A percentile compares a stretch with the other conserved stretches of the same genome.
Evolutionary conservation across 2,888 invertebrate species (phyloP).

Genomic region (Corythucha ciliata): DNA sequence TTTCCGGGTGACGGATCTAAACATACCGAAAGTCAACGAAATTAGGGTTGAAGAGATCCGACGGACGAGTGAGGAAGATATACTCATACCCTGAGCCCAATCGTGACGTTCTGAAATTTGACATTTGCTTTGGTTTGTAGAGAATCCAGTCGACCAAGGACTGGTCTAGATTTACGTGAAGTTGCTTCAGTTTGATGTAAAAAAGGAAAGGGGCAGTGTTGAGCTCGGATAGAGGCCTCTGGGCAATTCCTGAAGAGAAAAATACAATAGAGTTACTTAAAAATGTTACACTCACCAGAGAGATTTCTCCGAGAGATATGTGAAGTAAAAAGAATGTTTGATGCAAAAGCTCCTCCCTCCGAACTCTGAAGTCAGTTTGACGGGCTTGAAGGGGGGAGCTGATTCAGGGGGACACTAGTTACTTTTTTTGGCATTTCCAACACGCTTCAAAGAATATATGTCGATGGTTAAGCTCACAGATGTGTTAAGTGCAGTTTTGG

Average conservation of each 20-base stretch:
- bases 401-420: too few relatives aligned
- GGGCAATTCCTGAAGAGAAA: conserved; percentile 24
- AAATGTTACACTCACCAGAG: too few relatives aligned
- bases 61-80: conserved; percentile 7
- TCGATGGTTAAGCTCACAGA: too few relatives aligned
- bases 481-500: too few relatives aligned
- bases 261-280: too few relatives aligned
- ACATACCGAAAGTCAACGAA: background rate
- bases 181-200: conserved; percentile 30
- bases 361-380: too few relatives aligned
- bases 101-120: background rate
- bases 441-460: too few relatives aligned
- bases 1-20: conserved; percentile 18
- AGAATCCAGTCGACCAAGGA: conserved; percentile 33
- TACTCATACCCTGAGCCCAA: background rate
- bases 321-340: too few relatives aligned
- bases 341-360: too few relatives aligned
- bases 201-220: conserved; percentile 28
- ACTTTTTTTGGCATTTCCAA: too few relatives aligned
- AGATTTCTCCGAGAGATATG: too few relatives aligned
- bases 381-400: too few relatives aligned
- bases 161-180: conserved; percentile 32
- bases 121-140: conserved; percentile 32
- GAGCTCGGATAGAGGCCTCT: conserved; percentile 24
- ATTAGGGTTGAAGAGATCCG: background rate